A percentile compares a stretch with the other conserved stretches of the same genome.
Conservation (phyloP, 2,888 invertebrate genomes). For the Quadriops clusia region DNA sequence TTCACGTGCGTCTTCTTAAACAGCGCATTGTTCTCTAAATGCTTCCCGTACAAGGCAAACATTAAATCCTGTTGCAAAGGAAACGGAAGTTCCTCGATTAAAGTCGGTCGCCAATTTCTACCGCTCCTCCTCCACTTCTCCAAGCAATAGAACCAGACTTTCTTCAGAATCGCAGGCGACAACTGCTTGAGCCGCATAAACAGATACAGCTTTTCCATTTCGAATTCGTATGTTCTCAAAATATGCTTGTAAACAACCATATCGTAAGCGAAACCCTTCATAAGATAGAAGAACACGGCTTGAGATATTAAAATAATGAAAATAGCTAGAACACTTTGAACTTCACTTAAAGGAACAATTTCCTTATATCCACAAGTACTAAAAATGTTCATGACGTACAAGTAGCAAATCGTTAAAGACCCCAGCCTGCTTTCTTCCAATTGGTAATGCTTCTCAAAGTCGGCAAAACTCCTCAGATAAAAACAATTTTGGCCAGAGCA, state of each 20-base stretch:
- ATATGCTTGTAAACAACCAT: slow-evolving; percentile 12
- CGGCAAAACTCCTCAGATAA: slow-evolving; percentile 10
- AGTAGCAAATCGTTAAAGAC: slow-evolving; percentile 12
- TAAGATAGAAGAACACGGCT: slow-evolving; percentile 8
- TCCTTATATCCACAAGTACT: slow-evolving; percentile 10
- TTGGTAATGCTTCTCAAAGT: slow-evolving; percentile 7
- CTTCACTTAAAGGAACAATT: slow-evolving; percentile 7
- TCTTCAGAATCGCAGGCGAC: slow-evolving; percentile 31
- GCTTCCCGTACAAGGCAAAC: slow-evolving; percentile 40
- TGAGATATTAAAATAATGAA: slow-evolving; percentile 9
- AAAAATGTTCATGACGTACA: slow-evolving; percentile 13
- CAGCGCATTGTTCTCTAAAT: slow-evolving; percentile 38
- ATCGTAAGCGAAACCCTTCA: slow-evolving; percentile 12
- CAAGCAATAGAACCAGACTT: slow-evolving; percentile 42
- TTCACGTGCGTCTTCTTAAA: slow-evolving; percentile 39
- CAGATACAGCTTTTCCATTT: slow-evolving; percentile 12
- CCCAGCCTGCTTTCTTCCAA: slow-evolving; percentile 3
- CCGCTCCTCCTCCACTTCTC: slow-evolving; percentile 42
- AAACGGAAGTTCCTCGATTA: slow-evolving; percentile 17
- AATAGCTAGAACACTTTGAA: slow-evolving; percentile 8
- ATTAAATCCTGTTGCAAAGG: slow-evolving; percentile 34
- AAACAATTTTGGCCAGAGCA: slow-evolving; percentile 10
- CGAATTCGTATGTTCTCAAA: slow-evolving; percentile 14
- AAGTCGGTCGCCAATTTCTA: slow-evolving; percentile 36
- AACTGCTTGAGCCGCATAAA: slow-evolving; percentile 15